Evolutionary conservation across 2,797 vertebrate genomes (phyloP).

Genomic region (Pantherophis alleghaniensis): DNA sequence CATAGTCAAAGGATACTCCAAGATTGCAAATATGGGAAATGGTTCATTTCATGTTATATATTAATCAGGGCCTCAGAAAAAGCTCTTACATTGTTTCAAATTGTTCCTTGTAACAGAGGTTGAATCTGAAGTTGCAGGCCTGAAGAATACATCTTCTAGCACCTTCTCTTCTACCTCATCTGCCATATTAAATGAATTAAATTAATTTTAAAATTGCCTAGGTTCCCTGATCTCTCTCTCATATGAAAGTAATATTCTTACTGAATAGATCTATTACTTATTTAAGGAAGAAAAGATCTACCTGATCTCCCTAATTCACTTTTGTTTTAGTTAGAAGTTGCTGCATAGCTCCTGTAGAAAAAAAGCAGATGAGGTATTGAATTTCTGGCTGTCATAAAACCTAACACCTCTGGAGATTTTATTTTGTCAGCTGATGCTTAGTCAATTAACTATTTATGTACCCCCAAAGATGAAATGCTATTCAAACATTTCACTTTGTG

Average conservation of each 20-base stretch:
- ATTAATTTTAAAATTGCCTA: not conserved
- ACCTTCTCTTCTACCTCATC: not conserved
- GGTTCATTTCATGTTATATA: not conserved
- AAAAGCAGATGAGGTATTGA: not conserved
- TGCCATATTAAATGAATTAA: no score
- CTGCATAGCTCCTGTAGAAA: not conserved
- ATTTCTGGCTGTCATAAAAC: not conserved
- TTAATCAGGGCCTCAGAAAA: not conserved
- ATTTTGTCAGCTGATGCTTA: not conserved
- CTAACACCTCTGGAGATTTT: not conserved
- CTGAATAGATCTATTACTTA: not conserved
- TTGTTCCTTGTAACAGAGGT: not conserved
- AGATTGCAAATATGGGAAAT: not conserved
- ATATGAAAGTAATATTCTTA: not conserved
- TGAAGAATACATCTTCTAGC: not conserved
- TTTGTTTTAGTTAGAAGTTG: not conserved
- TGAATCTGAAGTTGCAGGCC: not conserved
- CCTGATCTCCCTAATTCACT: not conserved
- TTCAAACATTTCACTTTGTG: not conserved
- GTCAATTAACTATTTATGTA: conserved; percentile 6
- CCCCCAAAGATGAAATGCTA: not conserved
- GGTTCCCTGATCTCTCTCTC: not conserved
- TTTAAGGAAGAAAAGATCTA: no score
- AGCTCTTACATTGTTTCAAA: no score
- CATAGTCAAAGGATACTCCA: not conserved